A percentile compares a stretch with the other conserved stretches of the same genome.
Evolutionary conservation across 2,888 invertebrate species (phyloP).

Genomic region (Silvanus unidentatus): DNA sequence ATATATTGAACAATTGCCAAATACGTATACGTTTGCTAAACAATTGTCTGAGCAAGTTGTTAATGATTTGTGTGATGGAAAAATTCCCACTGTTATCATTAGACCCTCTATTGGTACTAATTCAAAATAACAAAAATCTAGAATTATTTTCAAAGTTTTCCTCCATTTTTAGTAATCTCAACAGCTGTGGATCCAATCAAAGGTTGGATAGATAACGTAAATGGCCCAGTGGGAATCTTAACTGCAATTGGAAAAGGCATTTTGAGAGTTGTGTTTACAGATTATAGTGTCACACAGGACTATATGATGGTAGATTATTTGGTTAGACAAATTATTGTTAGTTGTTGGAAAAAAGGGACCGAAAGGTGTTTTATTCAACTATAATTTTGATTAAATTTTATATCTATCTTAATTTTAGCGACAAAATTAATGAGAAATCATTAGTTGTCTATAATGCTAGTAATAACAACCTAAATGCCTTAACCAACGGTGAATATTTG

Average conservation of each 20-base stretch:
- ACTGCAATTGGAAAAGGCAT: slow-evolving; percentile 47
- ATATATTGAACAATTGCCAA: slow-evolving; percentile 63
- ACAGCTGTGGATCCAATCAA: slow-evolving; percentile 19
- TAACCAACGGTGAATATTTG: slow-evolving; percentile 61
- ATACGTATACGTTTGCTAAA: slow-evolving; percentile 90
- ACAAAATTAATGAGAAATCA: slow-evolving; percentile 24
- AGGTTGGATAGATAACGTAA: slow-evolving; percentile 84
- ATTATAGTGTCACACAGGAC: slow-evolving; percentile 23
- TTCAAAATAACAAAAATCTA: not conserved
- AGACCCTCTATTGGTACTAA: slow-evolving; percentile 82
- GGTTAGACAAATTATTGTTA: slow-evolving; percentile 17
- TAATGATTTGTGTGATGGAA: slow-evolving; percentile 52
- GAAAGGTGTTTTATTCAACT: slow-evolving; percentile 20
- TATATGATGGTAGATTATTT: slow-evolving; percentile 31
- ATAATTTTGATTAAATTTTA: not conserved
- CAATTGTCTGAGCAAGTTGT: slow-evolving; percentile 78
- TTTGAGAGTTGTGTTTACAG: slow-evolving; percentile 21
- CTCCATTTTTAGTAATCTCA: slow-evolving; percentile 20
- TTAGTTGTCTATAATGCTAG: slow-evolving; percentile 72
- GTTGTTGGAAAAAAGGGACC: slow-evolving; percentile 19
- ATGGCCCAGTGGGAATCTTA: slow-evolving; percentile 76
- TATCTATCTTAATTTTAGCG: slow-evolving; percentile 3
- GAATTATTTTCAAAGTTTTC: no score
- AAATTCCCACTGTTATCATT: slow-evolving; percentile 70
- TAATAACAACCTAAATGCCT: slow-evolving; percentile 61